Conservation (phyloP, 2,797 vertebrate species). For the Phoeniculus purpureus region DNA sequence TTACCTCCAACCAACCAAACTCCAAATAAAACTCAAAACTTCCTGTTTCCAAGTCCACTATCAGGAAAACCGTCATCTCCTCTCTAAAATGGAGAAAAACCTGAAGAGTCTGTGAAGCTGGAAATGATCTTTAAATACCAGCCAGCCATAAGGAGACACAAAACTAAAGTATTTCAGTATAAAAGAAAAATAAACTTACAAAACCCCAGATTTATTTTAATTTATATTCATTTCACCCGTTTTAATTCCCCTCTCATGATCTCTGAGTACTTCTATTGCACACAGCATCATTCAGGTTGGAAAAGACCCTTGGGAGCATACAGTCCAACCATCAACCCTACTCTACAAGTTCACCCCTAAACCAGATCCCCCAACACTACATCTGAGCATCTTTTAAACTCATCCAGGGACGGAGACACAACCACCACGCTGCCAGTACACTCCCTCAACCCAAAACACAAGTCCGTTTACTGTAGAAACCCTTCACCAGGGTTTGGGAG, state of each 20-base stretch:
- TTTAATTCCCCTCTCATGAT: too few relatives aligned
- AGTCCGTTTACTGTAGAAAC: neutral
- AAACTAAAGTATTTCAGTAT: neutral
- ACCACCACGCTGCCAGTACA: neutral
- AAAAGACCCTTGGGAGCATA: too few relatives aligned
- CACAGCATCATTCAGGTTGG: too few relatives aligned
- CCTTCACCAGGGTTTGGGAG: neutral
- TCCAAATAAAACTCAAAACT: neutral
- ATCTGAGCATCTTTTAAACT: too few relatives aligned
- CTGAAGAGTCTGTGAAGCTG: neutral
- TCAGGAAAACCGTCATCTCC: neutral
- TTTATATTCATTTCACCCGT: too few relatives aligned
- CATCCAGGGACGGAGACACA: too few relatives aligned
- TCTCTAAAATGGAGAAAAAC: rapidly evolving
- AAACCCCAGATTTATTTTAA: too few relatives aligned
- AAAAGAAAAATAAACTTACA: neutral
- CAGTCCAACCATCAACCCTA: too few relatives aligned
- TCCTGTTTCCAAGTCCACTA: neutral
- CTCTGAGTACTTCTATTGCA: too few relatives aligned
- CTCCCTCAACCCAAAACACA: neutral
- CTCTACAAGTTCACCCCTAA: too few relatives aligned
- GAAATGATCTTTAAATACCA: neutral
- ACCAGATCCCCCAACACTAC: too few relatives aligned
- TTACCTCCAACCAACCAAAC: neutral
- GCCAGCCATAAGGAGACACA: neutral